Evolutionary conservation across 2,888 invertebrate genomes (phyloP), one percentile per base, ranked within the genome.

Genomic region (Nephrotoma appendiculata): DNA sequence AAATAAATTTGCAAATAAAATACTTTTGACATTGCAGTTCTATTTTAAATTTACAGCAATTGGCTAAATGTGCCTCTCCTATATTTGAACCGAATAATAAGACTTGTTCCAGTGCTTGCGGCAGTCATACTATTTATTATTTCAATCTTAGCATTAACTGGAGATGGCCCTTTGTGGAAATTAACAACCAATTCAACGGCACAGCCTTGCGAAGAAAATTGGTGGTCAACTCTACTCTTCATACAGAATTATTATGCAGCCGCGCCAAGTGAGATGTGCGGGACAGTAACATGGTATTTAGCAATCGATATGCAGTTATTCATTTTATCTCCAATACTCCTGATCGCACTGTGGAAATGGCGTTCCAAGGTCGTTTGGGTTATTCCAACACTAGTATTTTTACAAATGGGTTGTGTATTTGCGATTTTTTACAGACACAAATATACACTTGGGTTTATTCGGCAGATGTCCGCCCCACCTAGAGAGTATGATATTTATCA

Each of bases 211-310:
- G 86, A 88, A 11, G 85, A 88, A 2, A 88, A 89, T 86, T 91
- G 91, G 91, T 91, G 91, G 91, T 86, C 89, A 6, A 88, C 89
- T 84, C 41, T 91, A 6, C 87, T 91, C 0, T 91, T 91, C 87
- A 87, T 91, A 41, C 91, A 91, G 87, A 91, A 91, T 87, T 90
- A 89, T 12, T 31, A 31, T 31, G 31, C 31, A 2, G 31, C 31
- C 31, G 2, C 31, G 2, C 31, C 31, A 31, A 31, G 31, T 31
- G 31, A 31, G 31, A 31, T 31, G n/a, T 48, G 48, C 12, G 5
- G 9, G 12, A 12, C 12, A 1, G 12, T 48, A 1, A 48, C 48
- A 0, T 48, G 48, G 48, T 48, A 48, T 48, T 12, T 48, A 9
- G 48, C 48, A 5, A 48, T 48, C 12, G 48, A 48, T 12, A 48